Percentiles rank a stretch among this genome's conserved stretches.
Conservation (phyloP, 1,140 invertebrate species). For the Drosophila bocqueti region DNA sequence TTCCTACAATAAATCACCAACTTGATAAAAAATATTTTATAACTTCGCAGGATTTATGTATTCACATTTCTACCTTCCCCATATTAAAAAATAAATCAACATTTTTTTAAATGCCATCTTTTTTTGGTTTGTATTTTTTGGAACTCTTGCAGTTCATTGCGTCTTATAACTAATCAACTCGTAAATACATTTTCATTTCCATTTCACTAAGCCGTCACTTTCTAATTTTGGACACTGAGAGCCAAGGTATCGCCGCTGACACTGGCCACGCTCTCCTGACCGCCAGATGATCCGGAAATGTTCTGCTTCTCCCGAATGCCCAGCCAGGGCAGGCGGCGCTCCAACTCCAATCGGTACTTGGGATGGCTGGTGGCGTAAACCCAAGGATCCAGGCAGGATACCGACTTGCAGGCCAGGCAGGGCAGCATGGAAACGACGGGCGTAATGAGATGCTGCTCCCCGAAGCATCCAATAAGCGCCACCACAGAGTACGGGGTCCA, state of each 20-base stretch:
- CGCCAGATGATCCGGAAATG: slow-evolving; percentile 32
- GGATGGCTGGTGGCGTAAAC: slow-evolving; percentile 92
- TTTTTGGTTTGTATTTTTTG: slow-evolving; percentile 75
- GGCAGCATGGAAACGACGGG: slow-evolving; percentile 91
- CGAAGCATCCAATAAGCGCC: slow-evolving; percentile 90
- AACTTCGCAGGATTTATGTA: too few relatives aligned
- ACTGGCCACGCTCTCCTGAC: slow-evolving; percentile 65
- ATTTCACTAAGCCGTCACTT: neutral
- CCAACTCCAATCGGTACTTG: slow-evolving; percentile 89
- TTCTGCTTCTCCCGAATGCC: slow-evolving; percentile 87
- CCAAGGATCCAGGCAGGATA: slow-evolving; percentile 92
- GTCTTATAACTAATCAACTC: slow-evolving; percentile 32
- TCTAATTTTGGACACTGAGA: slow-evolving; percentile 69
- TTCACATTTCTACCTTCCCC: too few relatives aligned
- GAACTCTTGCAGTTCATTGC: slow-evolving; percentile 80
- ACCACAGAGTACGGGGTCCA: slow-evolving; percentile 92
- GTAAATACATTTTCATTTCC: neutral
- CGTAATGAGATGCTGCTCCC: slow-evolving; percentile 89
- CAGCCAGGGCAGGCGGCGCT: slow-evolving; percentile 90
- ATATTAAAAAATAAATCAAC: neutral
- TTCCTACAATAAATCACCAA: too few relatives aligned
- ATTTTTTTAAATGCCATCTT: slow-evolving; percentile 70
- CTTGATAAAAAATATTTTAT: too few relatives aligned
- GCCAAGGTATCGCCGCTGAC: slow-evolving; percentile 73
- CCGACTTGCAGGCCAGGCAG: slow-evolving; percentile 89